Evolutionary conservation across 2,113 vertebrate genomes (phyloP), one percentile per base, ranked within the genome.

Genomic region (Takifugu bimaculatus): DNA sequence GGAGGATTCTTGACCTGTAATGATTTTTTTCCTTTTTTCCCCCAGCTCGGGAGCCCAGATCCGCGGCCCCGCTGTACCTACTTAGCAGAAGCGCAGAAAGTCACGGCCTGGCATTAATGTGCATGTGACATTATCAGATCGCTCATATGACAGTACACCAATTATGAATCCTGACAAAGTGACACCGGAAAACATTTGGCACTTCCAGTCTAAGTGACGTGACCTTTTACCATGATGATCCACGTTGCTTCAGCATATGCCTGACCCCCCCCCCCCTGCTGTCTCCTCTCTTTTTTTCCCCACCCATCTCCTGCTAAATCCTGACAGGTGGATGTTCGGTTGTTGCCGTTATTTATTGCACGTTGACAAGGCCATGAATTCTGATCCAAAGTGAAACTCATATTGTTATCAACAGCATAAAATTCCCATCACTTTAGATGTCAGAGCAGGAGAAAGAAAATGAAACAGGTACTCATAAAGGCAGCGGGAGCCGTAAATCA

Each of bases 401-500:
- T 89, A 89, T 86, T 87, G 84, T 88, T 90, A 90, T 90, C 87
- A 90, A 88, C 90, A 89, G 78, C 87, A 88, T 91, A 89, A 87
- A 88, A 90, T 81, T 86, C 87, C 87, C 87, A 87, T 91, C 85
- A 88, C 90, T 90, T 90, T 89, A 90, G 88, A 72, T 90, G 91
- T 88, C 90, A 89, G 78, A 68, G 83, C 57, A 75, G 78, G 81
- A 78, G 85, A 78, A 83, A 78, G 85, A 87, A 89, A 88, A 88
- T 90, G 87, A 89, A 90, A 86, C 85, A 89, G 83, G 86, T 89
- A 88, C 81, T 92, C 90, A 92, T 91, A 92, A 91, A 89, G 84
- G 44, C 68, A 53, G 75, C 49, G 51, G 54, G 50, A 4, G 35
- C 62, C 48, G 39, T 92, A 89, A 92, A 88, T 91, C 85, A 88